These are phyloP conservation scores for Halcyon badia DNA, from an alignment of 2,797 vertebrate genomes.

Conservation along the genomic window DNA sequence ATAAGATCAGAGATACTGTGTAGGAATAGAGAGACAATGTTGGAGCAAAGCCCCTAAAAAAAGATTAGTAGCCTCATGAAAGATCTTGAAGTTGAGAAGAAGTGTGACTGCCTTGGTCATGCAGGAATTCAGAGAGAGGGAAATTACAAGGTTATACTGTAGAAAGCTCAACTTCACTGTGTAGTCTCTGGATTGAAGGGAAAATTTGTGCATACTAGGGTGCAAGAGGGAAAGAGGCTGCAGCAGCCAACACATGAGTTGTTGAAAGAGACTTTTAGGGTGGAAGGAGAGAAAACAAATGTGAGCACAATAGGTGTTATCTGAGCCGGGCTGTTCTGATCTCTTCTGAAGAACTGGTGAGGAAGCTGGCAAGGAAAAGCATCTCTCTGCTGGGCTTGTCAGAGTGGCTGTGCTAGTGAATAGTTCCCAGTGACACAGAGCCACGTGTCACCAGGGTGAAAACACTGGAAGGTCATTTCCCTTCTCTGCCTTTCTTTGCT, in stretches of 20 bases:
- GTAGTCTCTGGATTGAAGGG: neutral
- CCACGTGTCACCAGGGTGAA: neutral
- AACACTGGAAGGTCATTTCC: neutral
- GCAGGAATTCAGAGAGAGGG: neutral
- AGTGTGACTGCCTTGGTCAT: neutral
- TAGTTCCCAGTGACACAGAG: neutral
- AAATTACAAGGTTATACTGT: neutral
- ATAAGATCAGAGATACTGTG: neutral
- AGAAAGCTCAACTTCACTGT: neutral
- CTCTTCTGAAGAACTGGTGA: neutral
- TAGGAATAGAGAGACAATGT: neutral
- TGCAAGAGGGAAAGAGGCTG: neutral
- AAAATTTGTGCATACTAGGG: neutral
- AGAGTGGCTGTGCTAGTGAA: accelerated
- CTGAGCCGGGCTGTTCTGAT: neutral
- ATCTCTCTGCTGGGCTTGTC: neutral
- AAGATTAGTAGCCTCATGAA: neutral
- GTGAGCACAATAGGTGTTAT: accelerated
- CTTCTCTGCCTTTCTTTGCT: neutral
- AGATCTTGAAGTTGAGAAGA: neutral
- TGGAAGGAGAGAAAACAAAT: neutral
- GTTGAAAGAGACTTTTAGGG: neutral
- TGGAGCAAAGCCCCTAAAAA: neutral
- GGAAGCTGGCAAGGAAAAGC: neutral
- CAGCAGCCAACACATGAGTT: neutral